Conservation (phyloP, 2,888 invertebrate genomes). For the Eupelmus urozonus region DNA sequence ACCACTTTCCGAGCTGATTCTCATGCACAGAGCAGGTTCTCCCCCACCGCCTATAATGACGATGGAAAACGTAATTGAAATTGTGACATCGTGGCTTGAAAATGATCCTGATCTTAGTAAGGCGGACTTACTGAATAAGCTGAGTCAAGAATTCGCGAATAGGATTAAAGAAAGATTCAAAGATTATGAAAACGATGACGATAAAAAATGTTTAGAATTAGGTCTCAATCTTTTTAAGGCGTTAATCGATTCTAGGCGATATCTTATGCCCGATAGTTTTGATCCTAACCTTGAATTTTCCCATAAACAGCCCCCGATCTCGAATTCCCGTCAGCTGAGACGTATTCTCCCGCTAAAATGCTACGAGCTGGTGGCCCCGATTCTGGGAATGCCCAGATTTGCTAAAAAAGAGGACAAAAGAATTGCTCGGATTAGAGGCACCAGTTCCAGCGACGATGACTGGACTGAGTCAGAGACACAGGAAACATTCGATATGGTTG, state of each 20-base stretch:
- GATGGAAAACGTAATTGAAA: slow-evolving; percentile 12
- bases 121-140: slow-evolving; percentile 60
- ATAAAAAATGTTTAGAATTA: slow-evolving; percentile 57
- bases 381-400: slow-evolving; percentile 68
- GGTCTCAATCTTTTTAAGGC: slow-evolving; percentile 67
- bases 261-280: slow-evolving; percentile 64
- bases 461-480: too few species aligned
- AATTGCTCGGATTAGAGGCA: too few species aligned
- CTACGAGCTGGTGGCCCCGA: slow-evolving; percentile 69
- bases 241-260: slow-evolving; percentile 69
- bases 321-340: slow-evolving; percentile 67
- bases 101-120: slow-evolving; percentile 10
- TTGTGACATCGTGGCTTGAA: slow-evolving; percentile 11
- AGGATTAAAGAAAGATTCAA: slow-evolving; percentile 40
- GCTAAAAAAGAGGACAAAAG: background rate
- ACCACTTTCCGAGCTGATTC: slow-evolving; percentile 29
- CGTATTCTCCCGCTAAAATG: slow-evolving; percentile 66
- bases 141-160: slow-evolving; percentile 65
- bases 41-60: slow-evolving; percentile 44
- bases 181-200: slow-evolving; percentile 27
- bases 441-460: too few species aligned
- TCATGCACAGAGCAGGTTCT: slow-evolving; percentile 26
- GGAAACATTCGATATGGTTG: too few species aligned
- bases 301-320: slow-evolving; percentile 67
- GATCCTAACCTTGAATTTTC: slow-evolving; percentile 68